phyloP scores from a whole-genome alignment of 2,113 vertebrate genomes.

The Chionis minor region DNA sequence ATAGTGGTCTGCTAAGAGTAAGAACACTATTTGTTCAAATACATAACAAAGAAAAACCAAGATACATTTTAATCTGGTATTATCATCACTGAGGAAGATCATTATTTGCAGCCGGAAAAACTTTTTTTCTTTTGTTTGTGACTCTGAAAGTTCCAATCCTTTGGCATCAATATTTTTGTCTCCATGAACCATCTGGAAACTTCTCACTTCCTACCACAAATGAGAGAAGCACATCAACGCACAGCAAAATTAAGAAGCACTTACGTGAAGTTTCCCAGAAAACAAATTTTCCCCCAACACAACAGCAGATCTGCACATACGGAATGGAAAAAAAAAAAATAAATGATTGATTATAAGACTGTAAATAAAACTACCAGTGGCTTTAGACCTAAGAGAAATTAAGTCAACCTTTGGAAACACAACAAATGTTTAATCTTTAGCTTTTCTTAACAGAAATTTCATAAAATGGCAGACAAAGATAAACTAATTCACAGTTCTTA shows the following conservation, averaged over 20 bases:
- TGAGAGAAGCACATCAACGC: not conserved
- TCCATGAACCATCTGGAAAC: not conserved
- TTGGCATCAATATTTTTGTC: not conserved
- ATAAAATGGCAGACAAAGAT: not conserved
- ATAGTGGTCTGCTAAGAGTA: not conserved
- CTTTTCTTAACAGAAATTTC: not conserved
- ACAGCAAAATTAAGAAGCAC: not conserved
- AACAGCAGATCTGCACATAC: not conserved
- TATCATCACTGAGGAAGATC: not conserved
- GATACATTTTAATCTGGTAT: not conserved
- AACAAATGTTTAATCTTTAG: not conserved
- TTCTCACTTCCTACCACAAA: slow-evolving; percentile 5
- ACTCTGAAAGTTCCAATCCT: not conserved
- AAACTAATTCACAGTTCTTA: not conserved
- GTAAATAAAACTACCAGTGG: not conserved
- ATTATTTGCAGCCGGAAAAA: not conserved
- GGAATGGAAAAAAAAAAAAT: not conserved
- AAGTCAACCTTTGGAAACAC: not conserved
- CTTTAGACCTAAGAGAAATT: not conserved
- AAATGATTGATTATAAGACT: not conserved
- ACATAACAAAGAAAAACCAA: not conserved
- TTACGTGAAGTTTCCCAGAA: not conserved
- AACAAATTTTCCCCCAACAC: not conserved
- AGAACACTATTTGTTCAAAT: not conserved
- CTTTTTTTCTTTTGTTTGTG: not conserved